Evolutionary conservation across 2,888 invertebrate genomes (phyloP).

Genomic region (Epiperipatus broadwayi): DNA sequence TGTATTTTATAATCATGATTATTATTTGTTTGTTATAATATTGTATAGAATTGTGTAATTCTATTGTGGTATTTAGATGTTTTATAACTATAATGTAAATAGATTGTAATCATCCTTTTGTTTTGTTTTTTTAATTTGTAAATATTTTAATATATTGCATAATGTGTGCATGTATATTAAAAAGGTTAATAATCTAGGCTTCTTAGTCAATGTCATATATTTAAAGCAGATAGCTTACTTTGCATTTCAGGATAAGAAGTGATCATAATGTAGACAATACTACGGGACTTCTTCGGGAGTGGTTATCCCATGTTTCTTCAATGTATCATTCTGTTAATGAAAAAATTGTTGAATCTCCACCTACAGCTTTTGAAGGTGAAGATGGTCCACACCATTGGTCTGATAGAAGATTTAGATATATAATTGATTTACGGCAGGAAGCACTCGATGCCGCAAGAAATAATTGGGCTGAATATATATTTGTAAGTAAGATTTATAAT

Average conservation of each 20-base stretch:
- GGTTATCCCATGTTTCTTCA: slow-evolving; percentile 42
- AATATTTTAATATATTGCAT: no score
- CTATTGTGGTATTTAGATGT: no score
- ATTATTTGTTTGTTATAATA: no score
- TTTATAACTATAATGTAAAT: no score
- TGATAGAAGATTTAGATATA: slow-evolving; percentile 46
- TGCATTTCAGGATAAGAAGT: slow-evolving; percentile 58
- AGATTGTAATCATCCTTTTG: no score
- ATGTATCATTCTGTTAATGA: slow-evolving; percentile 52
- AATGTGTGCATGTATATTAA: no score
- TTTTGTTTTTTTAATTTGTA: no score
- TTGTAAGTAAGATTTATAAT: slow-evolving; percentile 40
- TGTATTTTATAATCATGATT: no score
- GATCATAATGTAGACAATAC: slow-evolving; percentile 69
- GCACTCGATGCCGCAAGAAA: slow-evolving; percentile 49
- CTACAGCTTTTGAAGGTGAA: slow-evolving; percentile 35
- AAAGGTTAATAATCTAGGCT: no score
- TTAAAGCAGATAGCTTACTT: no score
- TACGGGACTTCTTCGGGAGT: slow-evolving; percentile 46
- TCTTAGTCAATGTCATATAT: no score
- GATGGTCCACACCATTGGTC: slow-evolving; percentile 51
- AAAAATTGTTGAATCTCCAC: slow-evolving; percentile 34
- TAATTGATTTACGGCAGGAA: slow-evolving; percentile 56
- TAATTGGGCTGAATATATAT: slow-evolving; percentile 70
- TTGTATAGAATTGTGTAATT: no score